phyloP scores from a whole-genome alignment of 2,888 invertebrate genomes.

The Plagiodera versicolora region DNA sequence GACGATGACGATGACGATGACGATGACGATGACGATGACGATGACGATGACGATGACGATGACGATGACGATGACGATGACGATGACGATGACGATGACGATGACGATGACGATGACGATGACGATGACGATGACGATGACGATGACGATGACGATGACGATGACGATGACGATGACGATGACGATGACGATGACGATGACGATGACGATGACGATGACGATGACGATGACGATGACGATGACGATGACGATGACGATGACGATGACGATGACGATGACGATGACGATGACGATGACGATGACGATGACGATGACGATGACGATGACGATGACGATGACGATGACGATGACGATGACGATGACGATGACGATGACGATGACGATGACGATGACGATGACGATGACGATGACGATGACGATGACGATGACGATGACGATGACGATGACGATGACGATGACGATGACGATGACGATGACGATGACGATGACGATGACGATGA shows the following conservation, averaged over 20 bases:
- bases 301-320: neutral
- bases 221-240: neutral
- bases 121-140: neutral
- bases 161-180: neutral
- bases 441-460: too few species aligned
- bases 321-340: neutral
- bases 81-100: neutral
- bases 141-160: neutral
- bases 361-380: too few species aligned
- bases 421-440: too few species aligned
- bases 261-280: neutral
- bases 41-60: neutral
- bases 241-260: neutral
- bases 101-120: neutral
- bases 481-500: too few species aligned
- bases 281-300: neutral
- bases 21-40: neutral
- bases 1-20: neutral
- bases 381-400: too few species aligned
- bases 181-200: neutral
- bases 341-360: too few species aligned
- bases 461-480: too few species aligned
- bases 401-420: too few species aligned
- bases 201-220: neutral
- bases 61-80: neutral